Base-by-base conservation (phyloP, 2,888 invertebrate species). In the Ochropacha duplaris region DNA sequence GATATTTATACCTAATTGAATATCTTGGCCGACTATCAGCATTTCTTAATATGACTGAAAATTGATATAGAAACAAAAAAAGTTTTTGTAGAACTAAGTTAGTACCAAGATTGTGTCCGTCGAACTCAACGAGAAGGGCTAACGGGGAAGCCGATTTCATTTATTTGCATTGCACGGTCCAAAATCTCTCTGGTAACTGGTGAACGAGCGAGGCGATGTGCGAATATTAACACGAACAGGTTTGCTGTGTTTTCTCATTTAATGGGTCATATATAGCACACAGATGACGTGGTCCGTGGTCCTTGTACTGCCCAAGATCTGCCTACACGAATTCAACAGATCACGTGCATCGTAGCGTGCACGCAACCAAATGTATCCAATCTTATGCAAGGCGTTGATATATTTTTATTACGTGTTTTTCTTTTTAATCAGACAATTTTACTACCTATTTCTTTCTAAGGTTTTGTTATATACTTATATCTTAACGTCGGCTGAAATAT, bases 211-310 rank as follows among this genome's bases (percentile, higher is more conserved):
- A 51, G 19, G 44, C 44, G 24, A 51, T 51, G 26, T 57, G 59
- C 59, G 58, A 69, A 57, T 59, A 65, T 66, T 54, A 50, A 61
- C 63, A 64, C 65, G 64, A 65, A 69, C 70, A 66, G 62, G 71
- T 74, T 67, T 57, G 57, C 34, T 64, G 66, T 66, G 61, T 73
- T 72, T 66, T 68, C 62, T 64, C 60, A 24, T 64, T 73, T 70
- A 76, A 74, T 74, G 71, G 75, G 76, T 73, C 71, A 71, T n/a
- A n/a, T n/a, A n/a, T 60, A 62, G 57, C 63, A 68, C 63, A 61
- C 64, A 61, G 60, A 63, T 65, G 58, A 22, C 28, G 11, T n/a
- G n/a, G n/a, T n/a, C n/a, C 68, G 60, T 65, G 62, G 61, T 73
- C 67, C 68, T 74, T 68, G 68, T 66, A 19, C 44, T 44, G 44